A percentile compares a stretch with the other conserved stretches of the same genome.
phyloP scores from a whole-genome alignment of 64 coral and sea anemone species.

The Cladopsammia gracilis region DNA sequence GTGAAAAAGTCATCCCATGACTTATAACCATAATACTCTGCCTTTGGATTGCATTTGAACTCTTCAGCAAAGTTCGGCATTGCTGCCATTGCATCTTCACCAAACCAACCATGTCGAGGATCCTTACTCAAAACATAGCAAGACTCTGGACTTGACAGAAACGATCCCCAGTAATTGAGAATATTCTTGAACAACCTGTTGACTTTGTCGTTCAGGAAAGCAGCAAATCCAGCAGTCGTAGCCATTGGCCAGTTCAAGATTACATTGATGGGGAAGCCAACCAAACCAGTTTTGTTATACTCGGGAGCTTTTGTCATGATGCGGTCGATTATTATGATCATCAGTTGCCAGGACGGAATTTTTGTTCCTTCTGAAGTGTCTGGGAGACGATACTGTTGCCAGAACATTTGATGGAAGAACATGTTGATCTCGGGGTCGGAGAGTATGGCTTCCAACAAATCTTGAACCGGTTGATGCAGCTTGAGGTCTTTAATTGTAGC shows the following conservation, averaged over 20 bases:
- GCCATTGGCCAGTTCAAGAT: constrained; percentile 77
- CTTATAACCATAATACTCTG: constrained; percentile 57
- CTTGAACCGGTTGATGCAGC: constrained; percentile 45
- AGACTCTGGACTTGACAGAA: constrained; percentile 31
- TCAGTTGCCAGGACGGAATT: constrained; percentile 58
- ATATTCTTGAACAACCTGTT: constrained; percentile 59
- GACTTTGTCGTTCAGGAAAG: constrained; percentile 73
- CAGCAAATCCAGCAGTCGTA: constrained; percentile 76
- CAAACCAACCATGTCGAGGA: constrained; percentile 67
- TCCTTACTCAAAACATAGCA: constrained; percentile 37
- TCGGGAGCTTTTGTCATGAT: constrained; percentile 76
- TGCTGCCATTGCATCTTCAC: constrained; percentile 60
- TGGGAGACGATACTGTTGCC: constrained; percentile 53
- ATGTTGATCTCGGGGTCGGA: constrained; percentile 62
- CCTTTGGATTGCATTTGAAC: constrained; percentile 51
- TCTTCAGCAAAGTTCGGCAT: constrained; percentile 77
- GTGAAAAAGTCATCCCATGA: constrained; percentile 88
- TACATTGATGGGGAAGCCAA: constrained; percentile 59
- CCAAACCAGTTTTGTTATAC: constrained; percentile 69
- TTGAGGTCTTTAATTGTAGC: neutral
- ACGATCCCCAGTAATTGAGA: constrained; percentile 67
- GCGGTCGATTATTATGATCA: constrained; percentile 49
- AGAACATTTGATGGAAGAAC: constrained; percentile 79
- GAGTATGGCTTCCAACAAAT: constrained; percentile 40
- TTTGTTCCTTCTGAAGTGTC: constrained; percentile 25